phyloP scores from a whole-genome alignment of 2,888 invertebrate genomes.

The Aphidius colemani region DNA sequence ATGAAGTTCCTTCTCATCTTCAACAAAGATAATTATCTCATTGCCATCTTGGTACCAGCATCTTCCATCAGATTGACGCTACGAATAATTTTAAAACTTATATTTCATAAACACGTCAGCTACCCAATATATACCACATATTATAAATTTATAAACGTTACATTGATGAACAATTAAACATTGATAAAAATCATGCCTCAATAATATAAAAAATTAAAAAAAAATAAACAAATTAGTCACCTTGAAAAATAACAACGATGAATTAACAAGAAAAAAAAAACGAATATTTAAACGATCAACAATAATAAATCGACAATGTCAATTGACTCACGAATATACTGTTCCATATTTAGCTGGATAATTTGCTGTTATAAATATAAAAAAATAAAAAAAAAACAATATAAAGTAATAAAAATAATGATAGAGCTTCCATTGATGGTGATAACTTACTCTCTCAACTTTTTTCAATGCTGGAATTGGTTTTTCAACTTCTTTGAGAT shows the following conservation, averaged over 20 bases:
- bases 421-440: background rate
- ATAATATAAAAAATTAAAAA: constrained; percentile 2
- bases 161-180: background rate
- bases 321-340: constrained; percentile 9
- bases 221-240: background rate
- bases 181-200: background rate
- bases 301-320: background rate
- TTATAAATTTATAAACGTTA: too few relatives aligned
- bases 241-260: background rate
- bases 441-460: constrained; percentile 85
- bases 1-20: constrained; percentile 69
- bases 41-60: constrained; percentile 67
- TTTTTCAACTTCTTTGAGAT: constrained; percentile 89
- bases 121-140: too few relatives aligned
- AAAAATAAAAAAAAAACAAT: constrained; percentile 5
- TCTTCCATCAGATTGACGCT: constrained; percentile 57
- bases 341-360: background rate
- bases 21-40: constrained; percentile 67
- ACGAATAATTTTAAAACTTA: constrained; percentile 33
- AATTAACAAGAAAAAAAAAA: too few relatives aligned
- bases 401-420: constrained; percentile 3
- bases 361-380: too few relatives aligned
- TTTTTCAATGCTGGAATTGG: constrained; percentile 86
- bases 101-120: background rate
- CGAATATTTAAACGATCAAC: background rate